Percentiles rank a stretch among this genome's conserved stretches.
These are phyloP conservation scores for Crotalus viridis DNA, from an alignment of 2,113 vertebrate species.

Conservation along the genomic window DNA sequence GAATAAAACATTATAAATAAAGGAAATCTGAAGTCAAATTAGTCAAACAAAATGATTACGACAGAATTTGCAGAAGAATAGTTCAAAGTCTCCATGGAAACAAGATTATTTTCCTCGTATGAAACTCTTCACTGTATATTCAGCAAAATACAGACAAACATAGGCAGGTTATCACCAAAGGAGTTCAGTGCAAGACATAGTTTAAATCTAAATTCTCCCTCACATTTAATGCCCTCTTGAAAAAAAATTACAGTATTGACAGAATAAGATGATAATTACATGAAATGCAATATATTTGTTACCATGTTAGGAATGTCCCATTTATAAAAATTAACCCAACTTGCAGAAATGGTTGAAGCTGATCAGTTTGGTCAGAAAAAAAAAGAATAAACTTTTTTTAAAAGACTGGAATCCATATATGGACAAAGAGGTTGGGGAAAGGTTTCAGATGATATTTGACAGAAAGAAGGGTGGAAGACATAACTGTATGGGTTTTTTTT, in stretches of 20 bases:
- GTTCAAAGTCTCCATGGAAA: constrained; percentile 4
- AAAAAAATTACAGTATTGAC: neutral
- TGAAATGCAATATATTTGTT: neutral
- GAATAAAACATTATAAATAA: neutral
- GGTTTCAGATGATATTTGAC: too few relatives aligned
- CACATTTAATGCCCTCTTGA: neutral
- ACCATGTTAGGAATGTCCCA: neutral
- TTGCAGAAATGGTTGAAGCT: neutral
- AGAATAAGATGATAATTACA: neutral
- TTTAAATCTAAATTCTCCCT: neutral
- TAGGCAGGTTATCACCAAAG: neutral
- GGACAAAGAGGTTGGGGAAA: too few relatives aligned
- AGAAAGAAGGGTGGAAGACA: too few relatives aligned
- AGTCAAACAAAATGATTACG: neutral
- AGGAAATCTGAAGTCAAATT: neutral
- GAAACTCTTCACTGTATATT: neutral
- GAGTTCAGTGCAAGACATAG: neutral
- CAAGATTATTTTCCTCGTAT: neutral
- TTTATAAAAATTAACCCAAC: neutral
- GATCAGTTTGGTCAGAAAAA: neutral
- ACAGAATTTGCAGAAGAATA: neutral
- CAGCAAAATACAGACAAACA: neutral
- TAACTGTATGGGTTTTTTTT: too few relatives aligned
- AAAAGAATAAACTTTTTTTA: neutral
- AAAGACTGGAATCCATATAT: too few relatives aligned